A percentile compares a stretch with the other conserved stretches of the same genome.
phyloP scores from a whole-genome alignment of 2,888 invertebrate genomes.

The Arctia plantaginis region DNA sequence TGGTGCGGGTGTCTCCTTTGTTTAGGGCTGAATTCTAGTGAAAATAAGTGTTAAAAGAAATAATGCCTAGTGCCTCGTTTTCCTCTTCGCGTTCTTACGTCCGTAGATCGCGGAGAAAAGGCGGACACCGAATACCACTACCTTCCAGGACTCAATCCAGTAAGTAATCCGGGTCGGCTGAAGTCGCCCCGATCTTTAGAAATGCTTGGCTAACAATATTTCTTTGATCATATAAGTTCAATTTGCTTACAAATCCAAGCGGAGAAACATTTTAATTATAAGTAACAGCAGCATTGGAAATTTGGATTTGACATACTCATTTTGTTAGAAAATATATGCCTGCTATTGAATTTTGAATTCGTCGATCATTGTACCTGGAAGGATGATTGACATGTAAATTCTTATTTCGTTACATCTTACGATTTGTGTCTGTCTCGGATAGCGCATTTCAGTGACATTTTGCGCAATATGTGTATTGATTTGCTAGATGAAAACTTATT shows the following conservation, averaged over 20 bases:
- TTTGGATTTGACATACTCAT: conserved; percentile 43
- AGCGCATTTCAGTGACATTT: conserved; percentile 83
- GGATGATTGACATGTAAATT: conserved; percentile 75
- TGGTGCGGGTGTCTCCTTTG: conserved; percentile 94
- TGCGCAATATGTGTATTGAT: conserved; percentile 85
- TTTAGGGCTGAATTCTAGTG: conserved; percentile 88
- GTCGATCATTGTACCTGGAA: conserved; percentile 72
- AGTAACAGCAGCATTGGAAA: conserved; percentile 36
- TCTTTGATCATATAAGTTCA: conserved; percentile 59
- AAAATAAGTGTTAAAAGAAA: conserved; percentile 86
- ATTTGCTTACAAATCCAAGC: conserved; percentile 41
- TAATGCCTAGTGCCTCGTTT: conserved; percentile 98
- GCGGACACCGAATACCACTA: conserved; percentile 94
- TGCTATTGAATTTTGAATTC: conserved; percentile 63
- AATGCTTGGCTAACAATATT: conserved; percentile 68
- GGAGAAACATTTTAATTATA: conserved; percentile 26
- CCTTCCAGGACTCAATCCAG: conserved; percentile 93
- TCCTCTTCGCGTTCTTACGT: conserved; percentile 97
- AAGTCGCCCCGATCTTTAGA: conserved; percentile 75
- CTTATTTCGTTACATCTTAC: conserved; percentile 61
- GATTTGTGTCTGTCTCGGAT: conserved; percentile 63
- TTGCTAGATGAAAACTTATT: conserved; percentile 79
- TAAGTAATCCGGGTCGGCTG: conserved; percentile 88
- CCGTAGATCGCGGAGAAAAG: conserved; percentile 96
- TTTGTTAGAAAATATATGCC: conserved; percentile 54